Base-by-base conservation (phyloP, 1,140 invertebrate genomes). In the Latrodectus geometricus region DNA sequence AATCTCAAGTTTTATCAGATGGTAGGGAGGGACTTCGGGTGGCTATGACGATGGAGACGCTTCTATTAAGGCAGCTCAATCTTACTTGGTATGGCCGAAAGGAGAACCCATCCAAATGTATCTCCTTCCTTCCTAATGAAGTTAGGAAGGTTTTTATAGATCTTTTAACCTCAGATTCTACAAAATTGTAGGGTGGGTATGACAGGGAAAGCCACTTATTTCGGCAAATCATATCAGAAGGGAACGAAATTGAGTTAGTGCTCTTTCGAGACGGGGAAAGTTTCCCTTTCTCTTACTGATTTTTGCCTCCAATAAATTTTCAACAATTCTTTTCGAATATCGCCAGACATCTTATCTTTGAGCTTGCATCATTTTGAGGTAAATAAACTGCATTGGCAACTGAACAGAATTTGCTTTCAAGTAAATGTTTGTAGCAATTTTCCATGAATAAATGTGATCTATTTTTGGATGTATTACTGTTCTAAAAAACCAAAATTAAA, bases 101-200 rank as follows among this genome's bases (percentile, higher is more conserved):
- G 97, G 3, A 92, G 97, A 23, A 95, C 93, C 89, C 97, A 98
- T 92, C 97, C 97, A 7, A 92, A 93, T 76, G 95, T 98, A 80
- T 93, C 95, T 89, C 92, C 93, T 0, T 91, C 92, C 65, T 94
- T 95, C 66, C 92, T 97, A 83, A 92, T 95, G 88, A 92, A 94
- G 86, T 93, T 98, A 50, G 92, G 94, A 88, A 35, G 94, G 97
- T 89, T 98, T 98, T 91, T 99, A 97, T 91, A 93, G 94, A 89
- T 96, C 96, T 0, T 97, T 96, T 90, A 99, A 98, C 92, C 93
- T 95, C 90, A 94, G 95, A 90, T 97, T 98, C 92, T 98, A 97
- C 91, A 94, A 96, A 90, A 92, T 98, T 90, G 95, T 96, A 8
- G 95, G 96, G 50, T 95, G 95, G 88, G 94, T 95, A 95, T 98